These are phyloP conservation scores for Microctenopoma lineatum DNA, from an alignment of 2,797 vertebrate species.

Conservation along the genomic window DNA sequence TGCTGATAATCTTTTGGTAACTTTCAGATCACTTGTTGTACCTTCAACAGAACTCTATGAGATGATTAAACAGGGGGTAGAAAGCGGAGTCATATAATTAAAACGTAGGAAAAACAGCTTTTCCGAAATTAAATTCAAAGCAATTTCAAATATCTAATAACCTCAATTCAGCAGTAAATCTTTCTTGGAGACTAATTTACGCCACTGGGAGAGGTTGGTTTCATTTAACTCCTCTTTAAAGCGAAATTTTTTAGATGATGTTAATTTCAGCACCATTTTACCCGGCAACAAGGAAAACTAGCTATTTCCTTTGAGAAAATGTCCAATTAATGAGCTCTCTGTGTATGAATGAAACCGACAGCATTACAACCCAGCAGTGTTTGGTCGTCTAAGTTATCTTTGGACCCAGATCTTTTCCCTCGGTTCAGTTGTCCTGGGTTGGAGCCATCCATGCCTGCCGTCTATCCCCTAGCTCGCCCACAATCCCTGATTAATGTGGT, in stretches of 20 bases:
- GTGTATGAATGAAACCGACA: conserved; percentile 39
- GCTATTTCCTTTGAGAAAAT: background rate
- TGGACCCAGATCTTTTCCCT: conserved; percentile 70
- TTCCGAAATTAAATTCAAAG: conserved; percentile 25
- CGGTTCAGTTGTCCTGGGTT: conserved; percentile 65
- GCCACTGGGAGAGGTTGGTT: conserved; percentile 21
- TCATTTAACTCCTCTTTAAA: conserved; percentile 26
- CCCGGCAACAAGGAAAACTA: conserved; percentile 22
- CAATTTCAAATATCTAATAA: conserved; percentile 37
- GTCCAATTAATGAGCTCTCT: conserved; percentile 21
- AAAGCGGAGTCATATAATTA: conserved; percentile 34
- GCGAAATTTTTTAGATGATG: conserved; percentile 11
- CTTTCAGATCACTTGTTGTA: conserved; percentile 30
- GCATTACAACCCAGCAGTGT: conserved; percentile 26
- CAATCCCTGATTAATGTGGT: conserved; percentile 80
- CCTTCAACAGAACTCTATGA: conserved; percentile 8
- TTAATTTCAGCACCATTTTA: conserved; percentile 30
- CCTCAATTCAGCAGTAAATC: conserved; percentile 21
- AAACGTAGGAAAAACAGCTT: conserved; percentile 14
- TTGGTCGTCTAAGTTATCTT: conserved; percentile 62
- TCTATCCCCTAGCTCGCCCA: conserved; percentile 68
- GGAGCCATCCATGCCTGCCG: conserved; percentile 67
- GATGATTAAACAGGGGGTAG: conserved; percentile 22
- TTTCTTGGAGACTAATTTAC: conserved; percentile 37
- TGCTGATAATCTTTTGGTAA: conserved; percentile 25